Evolutionary conservation across 1,140 invertebrate species (phyloP).

Genomic region (Gerris buenoi): DNA sequence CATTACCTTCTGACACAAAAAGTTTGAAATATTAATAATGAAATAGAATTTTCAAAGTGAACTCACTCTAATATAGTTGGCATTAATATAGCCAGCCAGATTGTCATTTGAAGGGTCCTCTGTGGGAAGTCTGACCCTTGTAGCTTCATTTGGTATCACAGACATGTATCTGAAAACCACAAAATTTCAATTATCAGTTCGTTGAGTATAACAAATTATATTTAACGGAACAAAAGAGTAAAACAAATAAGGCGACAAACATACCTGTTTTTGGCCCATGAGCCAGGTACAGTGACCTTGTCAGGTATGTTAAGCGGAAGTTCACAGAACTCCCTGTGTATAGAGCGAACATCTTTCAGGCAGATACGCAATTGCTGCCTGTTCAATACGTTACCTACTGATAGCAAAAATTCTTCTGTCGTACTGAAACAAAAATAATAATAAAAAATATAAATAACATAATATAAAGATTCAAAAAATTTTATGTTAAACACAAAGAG

Average conservation of each 20-base stretch:
- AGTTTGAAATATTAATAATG: too few species aligned
- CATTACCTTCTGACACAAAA: too few species aligned
- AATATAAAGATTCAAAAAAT: background rate
- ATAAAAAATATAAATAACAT: conserved; percentile 4
- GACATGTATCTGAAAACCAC: conserved; percentile 46
- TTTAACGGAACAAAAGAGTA: too few species aligned
- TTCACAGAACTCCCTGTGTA: conserved; percentile 87
- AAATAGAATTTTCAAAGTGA: too few species aligned
- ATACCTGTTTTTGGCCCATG: conserved; percentile 68
- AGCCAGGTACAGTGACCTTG: conserved; percentile 69
- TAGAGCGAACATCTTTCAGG: conserved; percentile 34
- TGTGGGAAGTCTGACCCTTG: conserved; percentile 41
- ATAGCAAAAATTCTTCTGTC: conserved; percentile 45
- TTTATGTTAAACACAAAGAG: conserved; percentile 1
- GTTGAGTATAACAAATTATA: too few species aligned
- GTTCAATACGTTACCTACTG: conserved; percentile 45
- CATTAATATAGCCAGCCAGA: conserved; percentile 59
- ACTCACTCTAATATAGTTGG: conserved; percentile 69
- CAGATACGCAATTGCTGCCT: conserved; percentile 51
- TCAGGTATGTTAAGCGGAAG: conserved; percentile 80
- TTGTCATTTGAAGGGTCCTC: conserved; percentile 32
- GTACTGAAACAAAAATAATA: conserved; percentile 29
- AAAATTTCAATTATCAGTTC: too few species aligned
- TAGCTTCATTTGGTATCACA: conserved; percentile 72
- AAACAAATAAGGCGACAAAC: too few species aligned